Evolutionary conservation across 1,140 invertebrate species (phyloP), one percentile per base, ranked within the genome.

Genomic region (Anastrepha obliqua): DNA sequence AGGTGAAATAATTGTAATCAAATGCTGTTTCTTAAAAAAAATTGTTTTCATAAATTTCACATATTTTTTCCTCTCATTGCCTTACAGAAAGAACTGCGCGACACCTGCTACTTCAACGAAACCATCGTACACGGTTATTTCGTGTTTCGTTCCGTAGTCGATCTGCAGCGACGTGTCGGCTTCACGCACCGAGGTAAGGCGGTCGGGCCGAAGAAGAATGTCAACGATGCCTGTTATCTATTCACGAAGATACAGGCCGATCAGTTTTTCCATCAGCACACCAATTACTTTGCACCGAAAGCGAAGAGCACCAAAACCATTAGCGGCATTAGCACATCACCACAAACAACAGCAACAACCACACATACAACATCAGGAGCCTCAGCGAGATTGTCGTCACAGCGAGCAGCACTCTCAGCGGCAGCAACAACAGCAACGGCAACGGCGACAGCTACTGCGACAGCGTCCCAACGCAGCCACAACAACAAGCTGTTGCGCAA

Each of bases 31-130:
- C 29, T 29, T 29, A 29, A 29, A 29, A 29, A 29, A 29, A 29
- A 29, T 29, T 29, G 29, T 29, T 29, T 29, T 29, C 29, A 29
- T 29, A 29, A 29, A 29, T 29, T 29, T 29, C 1, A 29, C 29
- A 1, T 55, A 51, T 51, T 67, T 81, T 1, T 59, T 59, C n/a
- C 65, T 88, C 60, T 64, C 2, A 5, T 67, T 88, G n/a, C 62
- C 58, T 90, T 93, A 62, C 89, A 93, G 92, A 91, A 91, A 91
- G 91, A 92, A 90, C 90, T 90, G 89, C 92, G 91, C 90, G 90
- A 90, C 90, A 93, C 92, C 92, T 93, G 92, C 92, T 93, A 93
- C 87, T 93, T 93, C 92, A 93, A 93, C 91, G 92, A 93, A 90
- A 91, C 91, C 81, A 92, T 93, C 87, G 91, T 91, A 81, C 92